Evolutionary conservation across 2,888 invertebrate species (phyloP).

Genomic region (Spilarctia lutea): DNA sequence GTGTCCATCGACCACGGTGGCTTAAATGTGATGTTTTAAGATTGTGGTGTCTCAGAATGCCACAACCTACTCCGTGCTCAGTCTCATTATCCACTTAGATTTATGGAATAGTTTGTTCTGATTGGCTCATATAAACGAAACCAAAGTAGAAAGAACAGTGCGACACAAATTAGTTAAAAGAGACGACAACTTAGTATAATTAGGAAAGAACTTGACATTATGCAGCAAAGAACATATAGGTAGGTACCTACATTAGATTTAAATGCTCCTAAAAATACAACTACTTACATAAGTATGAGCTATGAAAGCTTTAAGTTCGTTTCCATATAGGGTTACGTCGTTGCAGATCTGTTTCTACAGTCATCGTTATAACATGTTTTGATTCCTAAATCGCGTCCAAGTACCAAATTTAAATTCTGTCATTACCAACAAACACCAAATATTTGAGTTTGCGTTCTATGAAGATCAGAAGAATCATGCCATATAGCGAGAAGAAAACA

Average conservation of each 20-base stretch:
- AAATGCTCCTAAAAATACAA: neutral
- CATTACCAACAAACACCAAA: too few species aligned
- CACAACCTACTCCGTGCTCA: too few species aligned
- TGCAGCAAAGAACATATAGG: neutral
- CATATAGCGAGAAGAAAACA: too few species aligned
- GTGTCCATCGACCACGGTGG: neutral
- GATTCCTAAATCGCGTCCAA: too few species aligned
- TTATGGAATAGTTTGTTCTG: neutral
- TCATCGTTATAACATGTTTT: too few species aligned
- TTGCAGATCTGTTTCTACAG: too few species aligned
- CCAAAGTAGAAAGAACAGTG: neutral
- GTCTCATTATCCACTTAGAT: neutral
- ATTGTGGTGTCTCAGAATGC: too few species aligned
- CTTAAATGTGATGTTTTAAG: neutral
- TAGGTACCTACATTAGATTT: neutral
- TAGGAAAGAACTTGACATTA: neutral
- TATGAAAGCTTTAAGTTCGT: neutral
- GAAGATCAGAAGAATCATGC: too few species aligned
- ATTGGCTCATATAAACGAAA: neutral
- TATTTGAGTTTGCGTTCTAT: too few species aligned
- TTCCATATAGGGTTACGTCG: neutral
- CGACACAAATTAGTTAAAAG: too few species aligned
- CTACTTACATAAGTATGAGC: neutral
- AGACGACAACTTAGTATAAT: neutral
- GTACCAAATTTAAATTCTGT: too few species aligned